Evolutionary conservation across 30 jellyfish, hydroid and myxozoan species (phyloP).

Genomic region (Cassiopea xamachana): DNA sequence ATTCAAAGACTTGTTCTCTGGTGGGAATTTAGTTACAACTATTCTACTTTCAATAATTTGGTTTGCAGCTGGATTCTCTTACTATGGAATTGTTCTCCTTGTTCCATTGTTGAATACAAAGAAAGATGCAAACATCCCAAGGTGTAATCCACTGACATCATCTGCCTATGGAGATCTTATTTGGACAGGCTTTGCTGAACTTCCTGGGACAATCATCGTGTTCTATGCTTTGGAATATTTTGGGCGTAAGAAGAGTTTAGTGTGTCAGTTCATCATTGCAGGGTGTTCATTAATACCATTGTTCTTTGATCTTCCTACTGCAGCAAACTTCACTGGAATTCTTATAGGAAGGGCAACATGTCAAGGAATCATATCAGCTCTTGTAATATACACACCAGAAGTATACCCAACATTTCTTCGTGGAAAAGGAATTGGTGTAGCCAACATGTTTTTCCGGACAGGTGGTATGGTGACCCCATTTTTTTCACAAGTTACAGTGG

Average conservation of each 20-base stretch:
- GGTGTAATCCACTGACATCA: slow-evolving; percentile 26
- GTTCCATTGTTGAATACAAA: slow-evolving; percentile 36
- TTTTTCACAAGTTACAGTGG: slow-evolving; percentile 62
- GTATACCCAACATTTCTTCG: slow-evolving; percentile 81
- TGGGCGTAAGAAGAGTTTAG: slow-evolving; percentile 60
- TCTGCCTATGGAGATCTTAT: slow-evolving; percentile 49
- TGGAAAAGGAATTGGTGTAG: slow-evolving; percentile 69
- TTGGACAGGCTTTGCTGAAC: slow-evolving; percentile 75
- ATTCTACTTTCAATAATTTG: slow-evolving; percentile 40
- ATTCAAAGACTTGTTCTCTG: slow-evolving; percentile 19
- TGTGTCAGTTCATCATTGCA: slow-evolving; percentile 26
- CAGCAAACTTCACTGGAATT: slow-evolving; percentile 16
- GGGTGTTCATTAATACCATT: slow-evolving; percentile 55
- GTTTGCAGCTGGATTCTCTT: slow-evolving; percentile 64
- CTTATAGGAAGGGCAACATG: slow-evolving; percentile 64
- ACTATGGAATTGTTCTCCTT: slow-evolving; percentile 66
- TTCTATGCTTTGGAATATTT: slow-evolving; percentile 57
- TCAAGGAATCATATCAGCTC: slow-evolving; percentile 67
- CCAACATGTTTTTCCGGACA: slow-evolving; percentile 57
- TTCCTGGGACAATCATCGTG: slow-evolving; percentile 67
- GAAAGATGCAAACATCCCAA: not conserved
- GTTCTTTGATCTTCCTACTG: slow-evolving; percentile 31
- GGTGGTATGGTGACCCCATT: slow-evolving; percentile 80
- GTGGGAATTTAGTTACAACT: slow-evolving; percentile 29
- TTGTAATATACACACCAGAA: slow-evolving; percentile 78